phyloP scores from a whole-genome alignment of 2,113 vertebrate species.

The Pomatorhinus ruficollis region DNA sequence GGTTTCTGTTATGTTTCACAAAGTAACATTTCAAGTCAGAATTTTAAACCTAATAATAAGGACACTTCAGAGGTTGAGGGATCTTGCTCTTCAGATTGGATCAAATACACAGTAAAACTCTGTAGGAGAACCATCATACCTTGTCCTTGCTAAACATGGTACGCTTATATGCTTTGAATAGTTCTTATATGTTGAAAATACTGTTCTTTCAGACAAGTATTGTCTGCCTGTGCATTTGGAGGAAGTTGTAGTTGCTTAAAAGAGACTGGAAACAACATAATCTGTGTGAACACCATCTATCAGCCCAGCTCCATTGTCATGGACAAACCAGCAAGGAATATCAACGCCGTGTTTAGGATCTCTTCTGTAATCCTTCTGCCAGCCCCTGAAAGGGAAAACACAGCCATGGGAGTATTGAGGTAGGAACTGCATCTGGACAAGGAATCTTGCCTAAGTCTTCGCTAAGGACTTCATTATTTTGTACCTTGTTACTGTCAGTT shows the following conservation, averaged over 20 bases:
- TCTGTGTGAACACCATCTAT: slow-evolving; percentile 84
- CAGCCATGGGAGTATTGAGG: neutral
- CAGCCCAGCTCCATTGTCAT: slow-evolving; percentile 86
- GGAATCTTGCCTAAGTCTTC: neutral
- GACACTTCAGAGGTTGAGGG: neutral
- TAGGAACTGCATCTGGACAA: neutral
- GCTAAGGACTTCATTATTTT: neutral
- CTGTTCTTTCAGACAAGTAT: neutral
- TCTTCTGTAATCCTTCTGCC: slow-evolving; percentile 88
- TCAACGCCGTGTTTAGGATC: slow-evolving; percentile 71
- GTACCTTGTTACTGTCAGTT: slow-evolving; percentile 91
- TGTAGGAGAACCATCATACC: neutral
- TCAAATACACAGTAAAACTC: neutral
- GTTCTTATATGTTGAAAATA: neutral
- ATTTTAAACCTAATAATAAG: neutral
- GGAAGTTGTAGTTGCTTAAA: slow-evolving; percentile 28
- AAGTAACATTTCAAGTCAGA: neutral
- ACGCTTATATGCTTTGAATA: neutral
- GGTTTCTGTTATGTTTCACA: neutral
- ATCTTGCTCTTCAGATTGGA: neutral
- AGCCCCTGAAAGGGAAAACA: slow-evolving; percentile 80
- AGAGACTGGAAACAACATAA: slow-evolving; percentile 81
- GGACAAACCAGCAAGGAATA: slow-evolving; percentile 91
- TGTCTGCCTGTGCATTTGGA: neutral
- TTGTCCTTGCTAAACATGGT: neutral